These are phyloP conservation scores for Eudasyphora cyanicolor DNA, from an alignment of 2,888 invertebrate species.

Conservation along the genomic window DNA sequence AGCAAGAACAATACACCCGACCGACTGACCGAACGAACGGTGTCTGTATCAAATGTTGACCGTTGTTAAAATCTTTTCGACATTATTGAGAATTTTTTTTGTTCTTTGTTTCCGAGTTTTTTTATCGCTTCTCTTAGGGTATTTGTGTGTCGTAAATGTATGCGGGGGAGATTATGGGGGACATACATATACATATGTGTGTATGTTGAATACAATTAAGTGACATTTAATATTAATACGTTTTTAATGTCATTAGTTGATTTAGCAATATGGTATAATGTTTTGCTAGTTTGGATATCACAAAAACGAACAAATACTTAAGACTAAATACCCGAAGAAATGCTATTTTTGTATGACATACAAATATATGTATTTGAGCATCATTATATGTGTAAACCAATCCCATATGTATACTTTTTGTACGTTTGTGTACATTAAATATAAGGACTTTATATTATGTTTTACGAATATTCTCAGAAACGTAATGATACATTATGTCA, in stretches of 20 bases:
- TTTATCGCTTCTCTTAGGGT: not conserved
- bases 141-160: not conserved
- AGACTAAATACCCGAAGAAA: not conserved
- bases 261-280: slow-evolving; percentile 36
- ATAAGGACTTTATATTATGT: not conserved
- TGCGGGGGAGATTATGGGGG: not conserved
- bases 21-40: too few species aligned
- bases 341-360: not conserved
- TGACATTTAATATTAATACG: slow-evolving; percentile 52
- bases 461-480: not conserved
- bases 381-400: not conserved
- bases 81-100: slow-evolving; percentile 34
- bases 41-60: not conserved
- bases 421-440: not conserved
- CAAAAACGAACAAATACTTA: not conserved
- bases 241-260: slow-evolving; percentile 49
- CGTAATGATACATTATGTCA: not conserved
- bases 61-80: slow-evolving; percentile 8
- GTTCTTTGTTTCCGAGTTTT: not conserved
- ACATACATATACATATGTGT: not conserved
- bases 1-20: not conserved
- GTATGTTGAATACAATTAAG: slow-evolving; percentile 43
- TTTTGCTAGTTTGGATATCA: not conserved
- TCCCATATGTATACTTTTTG: too few species aligned
- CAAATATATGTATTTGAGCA: too few species aligned